Evolutionary conservation across 2,888 invertebrate species (phyloP).

Genomic region (Agrotis puta): DNA sequence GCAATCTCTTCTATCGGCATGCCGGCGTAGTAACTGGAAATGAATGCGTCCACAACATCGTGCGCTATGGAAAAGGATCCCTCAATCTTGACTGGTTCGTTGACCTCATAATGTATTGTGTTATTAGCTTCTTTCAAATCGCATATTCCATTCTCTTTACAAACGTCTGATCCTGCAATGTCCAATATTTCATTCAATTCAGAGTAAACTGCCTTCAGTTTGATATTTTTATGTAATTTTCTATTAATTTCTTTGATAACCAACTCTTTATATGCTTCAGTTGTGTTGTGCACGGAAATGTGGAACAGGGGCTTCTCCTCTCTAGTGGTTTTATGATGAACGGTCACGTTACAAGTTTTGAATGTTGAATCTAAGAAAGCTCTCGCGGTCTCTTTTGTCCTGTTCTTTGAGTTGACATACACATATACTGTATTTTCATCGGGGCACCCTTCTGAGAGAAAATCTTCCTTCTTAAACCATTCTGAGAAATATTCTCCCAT

Average conservation of each 20-base stretch:
- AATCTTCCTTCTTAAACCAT: conserved; percentile 52
- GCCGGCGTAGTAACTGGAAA: conserved; percentile 42
- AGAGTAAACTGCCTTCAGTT: conserved; percentile 24
- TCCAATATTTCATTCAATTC: conserved; percentile 56
- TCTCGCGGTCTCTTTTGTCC: conserved; percentile 46
- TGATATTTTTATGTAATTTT: conserved; percentile 35
- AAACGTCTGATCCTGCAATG: conserved; percentile 49
- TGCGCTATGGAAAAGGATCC: conserved; percentile 38
- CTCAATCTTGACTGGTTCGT: not conserved
- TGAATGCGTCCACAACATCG: conserved; percentile 27
- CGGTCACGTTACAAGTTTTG: conserved; percentile 36
- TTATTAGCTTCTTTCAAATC: conserved; percentile 46
- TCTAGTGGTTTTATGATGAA: conserved; percentile 24
- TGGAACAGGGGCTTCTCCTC: conserved; percentile 37
- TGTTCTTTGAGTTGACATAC: conserved; percentile 17
- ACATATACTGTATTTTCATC: conserved; percentile 43
- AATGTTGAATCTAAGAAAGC: conserved; percentile 45
- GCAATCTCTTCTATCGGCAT: conserved; percentile 49
- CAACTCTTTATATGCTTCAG: conserved; percentile 29
- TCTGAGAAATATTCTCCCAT: conserved; percentile 58
- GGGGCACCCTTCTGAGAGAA: conserved; percentile 53
- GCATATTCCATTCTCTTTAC: conserved; percentile 51
- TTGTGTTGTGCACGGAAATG: conserved; percentile 30
- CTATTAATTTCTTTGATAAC: conserved; percentile 33
- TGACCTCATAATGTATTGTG: conserved; percentile 20